Evolutionary conservation across 2,797 vertebrate genomes (phyloP).

Genomic region (Sebastiscus tertius): DNA sequence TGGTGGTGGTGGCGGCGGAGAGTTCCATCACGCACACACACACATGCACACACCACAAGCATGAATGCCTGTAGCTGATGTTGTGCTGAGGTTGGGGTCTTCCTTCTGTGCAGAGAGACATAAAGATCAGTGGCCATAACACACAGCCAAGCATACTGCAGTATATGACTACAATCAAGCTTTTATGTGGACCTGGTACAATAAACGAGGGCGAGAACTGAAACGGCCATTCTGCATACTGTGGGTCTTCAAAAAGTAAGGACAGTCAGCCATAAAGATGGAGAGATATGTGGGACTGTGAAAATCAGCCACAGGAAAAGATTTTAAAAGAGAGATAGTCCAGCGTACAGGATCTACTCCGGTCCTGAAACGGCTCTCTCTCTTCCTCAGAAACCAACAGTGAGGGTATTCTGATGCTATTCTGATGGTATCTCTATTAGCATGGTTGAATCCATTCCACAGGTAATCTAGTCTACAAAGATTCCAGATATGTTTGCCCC

Average conservation of each 20-base stretch:
- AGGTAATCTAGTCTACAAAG: background rate
- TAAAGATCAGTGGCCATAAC: slow-evolving; percentile 74
- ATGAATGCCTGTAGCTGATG: slow-evolving; percentile 41
- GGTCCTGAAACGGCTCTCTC: background rate
- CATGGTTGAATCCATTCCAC: background rate
- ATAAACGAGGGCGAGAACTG: slow-evolving; percentile 57
- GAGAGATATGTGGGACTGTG: slow-evolving; percentile 44
- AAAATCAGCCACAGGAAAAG: slow-evolving; percentile 20
- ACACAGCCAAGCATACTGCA: slow-evolving; percentile 74
- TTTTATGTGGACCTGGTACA: slow-evolving; percentile 72
- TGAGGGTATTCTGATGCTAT: background rate
- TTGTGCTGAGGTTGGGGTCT: slow-evolving; percentile 73
- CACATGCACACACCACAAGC: slow-evolving; percentile 2
- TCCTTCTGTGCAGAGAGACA: slow-evolving; percentile 61
- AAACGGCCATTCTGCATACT: slow-evolving; percentile 62
- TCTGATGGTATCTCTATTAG: background rate
- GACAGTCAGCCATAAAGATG: slow-evolving; percentile 46
- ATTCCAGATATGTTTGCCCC: background rate
- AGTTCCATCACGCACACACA: too few relatives aligned
- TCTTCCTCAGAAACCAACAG: background rate
- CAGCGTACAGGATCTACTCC: background rate
- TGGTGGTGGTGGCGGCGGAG: slow-evolving; percentile 6
- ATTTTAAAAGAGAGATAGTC: background rate
- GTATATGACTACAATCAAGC: slow-evolving; percentile 72
- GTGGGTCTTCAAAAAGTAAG: slow-evolving; percentile 52